A percentile compares a stretch with the other conserved stretches of the same genome.
These are phyloP conservation scores for Bombus terrestris DNA, from an alignment of 1,140 invertebrate genomes.

Conservation along the genomic window DNA sequence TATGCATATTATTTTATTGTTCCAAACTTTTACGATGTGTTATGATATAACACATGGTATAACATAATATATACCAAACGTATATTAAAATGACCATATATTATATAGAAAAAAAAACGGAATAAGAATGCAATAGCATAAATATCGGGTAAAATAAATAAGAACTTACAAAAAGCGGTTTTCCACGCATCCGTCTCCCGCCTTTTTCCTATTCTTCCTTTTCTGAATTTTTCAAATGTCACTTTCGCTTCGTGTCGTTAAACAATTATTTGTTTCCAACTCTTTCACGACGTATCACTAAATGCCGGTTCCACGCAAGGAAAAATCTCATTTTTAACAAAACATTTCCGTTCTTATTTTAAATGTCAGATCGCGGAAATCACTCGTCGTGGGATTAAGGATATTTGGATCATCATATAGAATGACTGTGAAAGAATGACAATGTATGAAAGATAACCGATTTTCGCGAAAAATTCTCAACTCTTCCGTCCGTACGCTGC, in stretches of 20 bases:
- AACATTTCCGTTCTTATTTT: conserved; percentile 20
- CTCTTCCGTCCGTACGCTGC: conserved; percentile 70
- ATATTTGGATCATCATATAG: conserved; percentile 32
- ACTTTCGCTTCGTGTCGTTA: background rate
- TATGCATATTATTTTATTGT: background rate
- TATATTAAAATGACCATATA: background rate
- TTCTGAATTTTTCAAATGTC: background rate
- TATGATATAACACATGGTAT: background rate
- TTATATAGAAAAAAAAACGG: too few species aligned
- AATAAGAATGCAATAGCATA: background rate
- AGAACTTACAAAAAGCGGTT: conserved; percentile 38
- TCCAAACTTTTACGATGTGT: background rate
- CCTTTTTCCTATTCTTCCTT: conserved; percentile 11
- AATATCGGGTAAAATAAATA: background rate
- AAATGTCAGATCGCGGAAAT: conserved; percentile 22
- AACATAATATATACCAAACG: background rate
- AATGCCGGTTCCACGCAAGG: conserved; percentile 27
- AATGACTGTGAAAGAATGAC: conserved; percentile 14
- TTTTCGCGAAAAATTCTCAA: conserved; percentile 31
- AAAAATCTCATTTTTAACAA: conserved; percentile 35
- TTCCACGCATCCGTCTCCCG: conserved; percentile 44
- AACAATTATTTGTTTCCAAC: conserved; percentile 29
- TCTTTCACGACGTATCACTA: conserved; percentile 37
- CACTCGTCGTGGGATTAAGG: background rate
- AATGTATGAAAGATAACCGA: conserved; percentile 17